Percentiles rank a stretch among this genome's conserved stretches.
phyloP scores from a whole-genome alignment of 2,113 vertebrate genomes.

The Haemorhous mexicanus region DNA sequence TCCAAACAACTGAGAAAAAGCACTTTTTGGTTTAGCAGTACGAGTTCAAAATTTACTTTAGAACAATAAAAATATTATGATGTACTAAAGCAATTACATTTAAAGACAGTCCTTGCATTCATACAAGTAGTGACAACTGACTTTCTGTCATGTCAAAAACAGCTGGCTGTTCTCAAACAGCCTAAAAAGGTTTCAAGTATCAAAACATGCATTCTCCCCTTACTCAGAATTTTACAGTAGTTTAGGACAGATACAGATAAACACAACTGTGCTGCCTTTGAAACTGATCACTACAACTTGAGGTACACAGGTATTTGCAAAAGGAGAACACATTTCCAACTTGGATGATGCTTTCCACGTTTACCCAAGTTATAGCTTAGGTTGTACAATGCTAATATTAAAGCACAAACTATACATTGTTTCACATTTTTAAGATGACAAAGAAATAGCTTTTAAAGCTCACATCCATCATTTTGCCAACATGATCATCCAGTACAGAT shows the following conservation, averaged over 20 bases:
- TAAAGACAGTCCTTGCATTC: background rate
- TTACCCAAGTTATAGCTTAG: rapidly evolving
- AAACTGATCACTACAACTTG: background rate
- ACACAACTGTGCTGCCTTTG: background rate
- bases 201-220: background rate
- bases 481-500: background rate
- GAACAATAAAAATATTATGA: background rate
- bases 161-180: background rate
- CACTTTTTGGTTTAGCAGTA: background rate
- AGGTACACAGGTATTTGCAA: background rate
- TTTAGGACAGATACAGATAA: background rate
- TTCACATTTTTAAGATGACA: background rate
- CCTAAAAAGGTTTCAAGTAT: background rate
- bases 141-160: background rate
- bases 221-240: background rate
- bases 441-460: background rate
- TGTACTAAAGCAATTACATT: background rate
- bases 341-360: background rate
- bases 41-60: background rate
- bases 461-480: background rate
- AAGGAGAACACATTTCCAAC: background rate
- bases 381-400: background rate
- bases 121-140: background rate
- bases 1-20: background rate
- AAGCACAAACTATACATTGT: background rate